Base-by-base conservation (phyloP, 1,140 invertebrate genomes). In the Lanistes nyassanus region DNA sequence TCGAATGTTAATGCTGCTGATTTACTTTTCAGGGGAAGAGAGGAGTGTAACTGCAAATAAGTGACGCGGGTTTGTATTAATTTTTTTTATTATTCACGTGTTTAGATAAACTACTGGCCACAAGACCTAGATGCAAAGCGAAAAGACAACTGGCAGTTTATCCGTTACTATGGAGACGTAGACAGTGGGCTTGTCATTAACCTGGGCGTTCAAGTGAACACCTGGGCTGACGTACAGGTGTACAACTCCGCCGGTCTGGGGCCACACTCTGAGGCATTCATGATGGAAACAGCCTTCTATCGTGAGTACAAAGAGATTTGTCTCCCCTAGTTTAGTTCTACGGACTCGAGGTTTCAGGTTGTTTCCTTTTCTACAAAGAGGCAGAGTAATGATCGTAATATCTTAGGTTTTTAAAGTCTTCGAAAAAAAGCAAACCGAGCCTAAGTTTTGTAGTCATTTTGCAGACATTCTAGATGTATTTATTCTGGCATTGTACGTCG, bases 171-270 rank as follows among this genome's bases (percentile, higher is more conserved):
- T 42, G 86, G 86, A 4, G 42, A 47, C 36, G 64, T 76, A 4
- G 77, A 77, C 29, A 58, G 66, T 6, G 95, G 96, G 0, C 89
- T 97, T 0, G 96, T 99, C 82, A 96, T 98, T 42, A 97, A 97
- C 84, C 89, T 99, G 29, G 92, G 95, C 75, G 95, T 97, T 0
- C 94, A 98, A 86, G 97, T 95, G 1, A 95, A 97, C 87, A 99
- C 99, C 89, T 95, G 92, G 87, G 95, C 99, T 0, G 96, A 92
- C 81, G 96, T 97, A 2, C 98, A 98, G 95, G 97, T 95, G 0
- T 98, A 97, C 84, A 99, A 99, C 90, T 93, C 94, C 1, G 97
- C 97, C 21, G 97, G 97, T 60, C 95, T 97, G 89, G 97, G 97
- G 19, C 83, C 83, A 37, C 64, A 68, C 16, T 81, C 78, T 51